A percentile compares a stretch with the other conserved stretches of the same genome.
These are phyloP conservation scores for Thalassarche chlororhynchos DNA, from an alignment of 2,113 vertebrate species.

Conservation along the genomic window DNA sequence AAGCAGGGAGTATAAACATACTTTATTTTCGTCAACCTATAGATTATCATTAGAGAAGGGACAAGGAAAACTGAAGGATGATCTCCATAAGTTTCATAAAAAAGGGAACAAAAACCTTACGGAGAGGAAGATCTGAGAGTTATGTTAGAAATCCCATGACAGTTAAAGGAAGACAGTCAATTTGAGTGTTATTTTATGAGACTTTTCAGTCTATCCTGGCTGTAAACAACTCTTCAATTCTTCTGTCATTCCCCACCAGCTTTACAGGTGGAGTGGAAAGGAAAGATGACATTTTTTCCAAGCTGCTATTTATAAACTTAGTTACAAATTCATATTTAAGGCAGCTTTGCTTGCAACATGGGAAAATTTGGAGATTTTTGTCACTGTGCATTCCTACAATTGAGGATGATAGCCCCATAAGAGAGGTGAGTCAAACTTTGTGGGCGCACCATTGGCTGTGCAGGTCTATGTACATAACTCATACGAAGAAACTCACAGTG, in stretches of 20 bases:
- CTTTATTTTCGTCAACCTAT: background rate
- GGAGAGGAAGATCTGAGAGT: background rate
- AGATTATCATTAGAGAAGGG: background rate
- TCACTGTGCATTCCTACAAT: background rate
- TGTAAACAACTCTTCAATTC: background rate
- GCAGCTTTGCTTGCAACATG: accelerated
- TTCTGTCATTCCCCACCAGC: background rate
- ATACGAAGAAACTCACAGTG: background rate
- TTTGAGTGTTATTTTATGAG: background rate
- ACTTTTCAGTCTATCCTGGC: background rate
- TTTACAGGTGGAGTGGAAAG: background rate
- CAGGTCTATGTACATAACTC: background rate
- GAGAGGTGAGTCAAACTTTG: background rate
- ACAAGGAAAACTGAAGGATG: background rate
- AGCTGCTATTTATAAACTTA: background rate
- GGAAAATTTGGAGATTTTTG: background rate
- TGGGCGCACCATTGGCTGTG: background rate
- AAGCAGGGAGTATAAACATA: background rate
- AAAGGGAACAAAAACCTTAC: background rate
- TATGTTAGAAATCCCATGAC: background rate
- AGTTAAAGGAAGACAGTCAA: background rate
- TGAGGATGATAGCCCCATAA: background rate
- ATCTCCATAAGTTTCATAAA: background rate
- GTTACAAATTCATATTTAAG: background rate
- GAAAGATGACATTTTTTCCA: background rate